phyloP scores from a whole-genome alignment of 1,140 invertebrate genomes.

The Prorops nasuta region DNA sequence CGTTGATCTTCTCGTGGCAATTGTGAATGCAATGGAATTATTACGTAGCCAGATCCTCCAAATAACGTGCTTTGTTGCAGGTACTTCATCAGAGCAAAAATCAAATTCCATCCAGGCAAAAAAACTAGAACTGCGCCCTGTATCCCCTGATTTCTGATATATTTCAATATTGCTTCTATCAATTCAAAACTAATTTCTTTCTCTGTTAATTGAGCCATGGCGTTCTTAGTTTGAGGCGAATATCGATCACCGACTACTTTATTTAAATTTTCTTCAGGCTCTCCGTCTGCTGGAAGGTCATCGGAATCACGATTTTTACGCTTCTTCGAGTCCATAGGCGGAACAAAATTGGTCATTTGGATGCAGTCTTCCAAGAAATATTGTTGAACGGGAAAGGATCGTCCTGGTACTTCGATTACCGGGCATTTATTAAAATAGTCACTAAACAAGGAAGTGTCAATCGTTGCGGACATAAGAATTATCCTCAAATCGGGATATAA shows the following conservation, averaged over 20 bases:
- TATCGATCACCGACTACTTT: constrained; percentile 56
- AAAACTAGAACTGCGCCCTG: constrained; percentile 89
- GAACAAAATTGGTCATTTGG: constrained; percentile 77
- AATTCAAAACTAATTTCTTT: constrained; percentile 91
- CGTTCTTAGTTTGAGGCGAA: constrained; percentile 62
- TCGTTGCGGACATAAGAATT: constrained; percentile 97
- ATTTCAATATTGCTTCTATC: constrained; percentile 76
- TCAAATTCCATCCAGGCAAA: constrained; percentile 92
- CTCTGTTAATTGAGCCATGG: constrained; percentile 79
- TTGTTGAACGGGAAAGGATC: constrained; percentile 78
- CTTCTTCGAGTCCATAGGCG: constrained; percentile 68
- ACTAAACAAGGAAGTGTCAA: constrained; percentile 87
- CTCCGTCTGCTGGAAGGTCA: constrained; percentile 63
- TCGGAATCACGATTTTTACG: constrained; percentile 67
- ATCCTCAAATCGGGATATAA: constrained; percentile 86
- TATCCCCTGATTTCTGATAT: constrained; percentile 72
- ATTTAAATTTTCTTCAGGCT: constrained; percentile 79
- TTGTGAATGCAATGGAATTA: constrained; percentile 88
- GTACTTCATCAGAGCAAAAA: constrained; percentile 87
- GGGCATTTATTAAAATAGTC: constrained; percentile 90
- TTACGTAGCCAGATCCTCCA: constrained; percentile 66
- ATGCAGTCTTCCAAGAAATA: constrained; percentile 91
- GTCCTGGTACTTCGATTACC: constrained; percentile 75
- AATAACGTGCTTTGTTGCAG: constrained; percentile 76
- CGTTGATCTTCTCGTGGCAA: constrained; percentile 87